Evolutionary conservation across 2,797 vertebrate species (phyloP), one percentile per base, ranked within the genome.

Genomic region (Characodon lateralis): DNA sequence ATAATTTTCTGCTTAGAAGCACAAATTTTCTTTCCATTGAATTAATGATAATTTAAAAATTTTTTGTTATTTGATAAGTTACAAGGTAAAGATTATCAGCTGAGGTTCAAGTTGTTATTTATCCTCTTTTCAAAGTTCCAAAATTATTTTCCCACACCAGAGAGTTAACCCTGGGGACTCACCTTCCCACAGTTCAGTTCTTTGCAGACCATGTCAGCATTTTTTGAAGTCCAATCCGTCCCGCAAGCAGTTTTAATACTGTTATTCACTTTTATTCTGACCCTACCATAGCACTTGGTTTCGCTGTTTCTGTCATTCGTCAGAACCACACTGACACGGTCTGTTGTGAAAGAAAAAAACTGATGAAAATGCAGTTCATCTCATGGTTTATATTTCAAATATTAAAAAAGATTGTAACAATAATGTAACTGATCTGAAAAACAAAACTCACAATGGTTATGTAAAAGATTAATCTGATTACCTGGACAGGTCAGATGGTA

Each of bases 401-500:
- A 35, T 35, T 35, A 35, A 35, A 35, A 46, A 46, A 7, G 43
- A 46, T 41, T 41, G 2, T n/a, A 72, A 26, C 22, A 43, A n/a
- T 5, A 72, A 55, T 1, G 7, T 0, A 72, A 14, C 22, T 43
- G 72, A 59, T 43, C 5, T 8, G n/a, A 9, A 55, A 26, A 58
- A 28, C n/a, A 16, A 13, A 51, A 48, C 6, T 18, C 9, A 58
- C 8, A 6, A 13, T 26, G 18, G 35, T 61, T 41, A 5, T 41
- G 5, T 22, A 6, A 22, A 28, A 46, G 2, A 75, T 31, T 1
- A 8, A n/a, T 5, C 14, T 7, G 26, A 20, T 87, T 90, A 95
- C 95, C 93, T 87, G 85, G 24, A 66, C 94, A 95, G 0, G 0
- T 83, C 35, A 94, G 80, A 2, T n/a, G 1, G 1, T 1, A 3